Conservation (phyloP, 2,797 vertebrate species). For the Sebastes oblongus region DNA sequence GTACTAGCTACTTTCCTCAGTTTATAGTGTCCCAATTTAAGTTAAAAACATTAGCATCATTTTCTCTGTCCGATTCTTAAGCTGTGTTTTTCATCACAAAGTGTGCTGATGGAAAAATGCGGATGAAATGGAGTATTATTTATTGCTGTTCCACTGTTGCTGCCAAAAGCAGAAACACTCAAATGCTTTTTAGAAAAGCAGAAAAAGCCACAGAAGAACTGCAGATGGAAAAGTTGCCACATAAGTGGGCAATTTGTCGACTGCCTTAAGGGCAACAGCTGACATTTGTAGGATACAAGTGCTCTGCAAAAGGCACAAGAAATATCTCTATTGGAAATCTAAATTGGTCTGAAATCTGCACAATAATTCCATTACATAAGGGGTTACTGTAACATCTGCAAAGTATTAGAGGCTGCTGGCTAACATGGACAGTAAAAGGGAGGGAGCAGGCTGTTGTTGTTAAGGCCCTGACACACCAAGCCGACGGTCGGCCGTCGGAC, state of each 20-base stretch:
- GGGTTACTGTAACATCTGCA: neutral
- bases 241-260: neutral
- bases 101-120: neutral
- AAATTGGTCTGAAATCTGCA: neutral
- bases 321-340: slow-evolving; percentile 25
- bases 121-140: neutral
- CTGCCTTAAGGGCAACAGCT: slow-evolving; percentile 19
- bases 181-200: neutral
- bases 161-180: slow-evolving; percentile 3
- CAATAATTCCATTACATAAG: slow-evolving; percentile 2
- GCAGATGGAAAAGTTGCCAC: neutral
- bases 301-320: neutral
- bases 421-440: neutral
- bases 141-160: neutral
- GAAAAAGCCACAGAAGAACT: neutral
- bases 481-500: too few species aligned
- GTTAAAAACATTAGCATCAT: neutral
- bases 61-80: neutral
- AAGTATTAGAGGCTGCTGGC: neutral
- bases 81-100: neutral
- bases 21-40: neutral
- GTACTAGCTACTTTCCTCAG: neutral
- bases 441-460: neutral
- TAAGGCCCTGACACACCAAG: too few species aligned
- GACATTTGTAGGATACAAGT: slow-evolving; percentile 23